phyloP scores from a whole-genome alignment of 2,888 invertebrate genomes.

The Scotopteryx bipunctaria region DNA sequence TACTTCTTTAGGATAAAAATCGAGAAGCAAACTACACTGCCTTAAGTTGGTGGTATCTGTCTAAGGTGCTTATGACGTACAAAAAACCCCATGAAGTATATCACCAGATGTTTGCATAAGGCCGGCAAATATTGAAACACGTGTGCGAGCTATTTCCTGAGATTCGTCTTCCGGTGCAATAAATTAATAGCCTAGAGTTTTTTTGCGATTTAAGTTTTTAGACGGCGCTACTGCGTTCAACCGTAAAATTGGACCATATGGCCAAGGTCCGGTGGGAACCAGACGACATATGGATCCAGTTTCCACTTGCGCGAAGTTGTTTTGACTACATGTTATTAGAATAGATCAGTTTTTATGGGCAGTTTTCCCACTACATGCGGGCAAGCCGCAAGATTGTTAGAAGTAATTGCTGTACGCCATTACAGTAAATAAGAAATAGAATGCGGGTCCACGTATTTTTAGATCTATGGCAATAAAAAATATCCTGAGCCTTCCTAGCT shows the following conservation, averaged over 20 bases:
- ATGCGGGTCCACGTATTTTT: slow-evolving; percentile 69
- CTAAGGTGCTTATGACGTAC: slow-evolving; percentile 35
- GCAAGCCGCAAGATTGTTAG: slow-evolving; percentile 76
- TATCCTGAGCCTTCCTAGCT: slow-evolving; percentile 53
- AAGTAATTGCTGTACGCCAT: slow-evolving; percentile 71
- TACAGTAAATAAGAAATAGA: slow-evolving; percentile 59
- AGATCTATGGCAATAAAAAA: slow-evolving; percentile 53
- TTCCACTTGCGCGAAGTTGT: slow-evolving; percentile 52
- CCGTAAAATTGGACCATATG: slow-evolving; percentile 63
- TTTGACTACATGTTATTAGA: slow-evolving; percentile 65
- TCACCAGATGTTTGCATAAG: slow-evolving; percentile 75
- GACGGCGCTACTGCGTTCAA: slow-evolving; percentile 60
- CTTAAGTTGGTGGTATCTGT: no score
- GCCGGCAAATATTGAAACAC: slow-evolving; percentile 83
- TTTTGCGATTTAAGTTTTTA: slow-evolving; percentile 70
- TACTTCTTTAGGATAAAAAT: no score
- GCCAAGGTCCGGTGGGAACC: slow-evolving; percentile 58
- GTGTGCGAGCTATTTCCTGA: slow-evolving; percentile 79
- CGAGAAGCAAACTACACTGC: no score
- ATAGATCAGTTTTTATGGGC: slow-evolving; percentile 70
- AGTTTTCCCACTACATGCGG: slow-evolving; percentile 74
- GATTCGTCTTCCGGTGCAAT: slow-evolving; percentile 81
- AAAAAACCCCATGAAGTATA: slow-evolving; percentile 57
- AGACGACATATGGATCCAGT: slow-evolving; percentile 55
- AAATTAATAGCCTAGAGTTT: slow-evolving; percentile 72